Conservation (phyloP, 2,113 vertebrate genomes). For the Phyllopteryx taeniolatus region DNA sequence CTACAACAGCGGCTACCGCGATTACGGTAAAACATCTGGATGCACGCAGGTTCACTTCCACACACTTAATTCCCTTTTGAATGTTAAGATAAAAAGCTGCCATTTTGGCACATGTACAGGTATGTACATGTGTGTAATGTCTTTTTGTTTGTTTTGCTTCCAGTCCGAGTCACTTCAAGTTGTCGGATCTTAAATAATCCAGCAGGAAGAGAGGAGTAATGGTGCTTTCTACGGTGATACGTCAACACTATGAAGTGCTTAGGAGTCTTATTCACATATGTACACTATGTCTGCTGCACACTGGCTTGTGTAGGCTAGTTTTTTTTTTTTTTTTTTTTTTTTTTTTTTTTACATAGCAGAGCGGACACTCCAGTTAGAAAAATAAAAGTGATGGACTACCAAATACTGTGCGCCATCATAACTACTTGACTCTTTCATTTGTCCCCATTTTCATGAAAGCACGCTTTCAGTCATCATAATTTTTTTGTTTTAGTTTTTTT, state of each 20-base stretch:
- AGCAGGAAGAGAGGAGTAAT: conserved; percentile 40
- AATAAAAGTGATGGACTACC: conserved; percentile 63
- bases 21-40: conserved; percentile 44
- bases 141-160: not conserved
- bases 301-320: not conserved
- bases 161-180: not conserved
- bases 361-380: conserved; percentile 51
- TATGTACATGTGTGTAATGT: conserved; percentile 3
- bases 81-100: conserved; percentile 40
- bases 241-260: conserved; percentile 53
- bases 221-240: conserved; percentile 57
- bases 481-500: not conserved
- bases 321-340: not conserved
- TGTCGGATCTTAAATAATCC: conserved; percentile 34
- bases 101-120: conserved; percentile 3
- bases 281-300: conserved; percentile 30
- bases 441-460: conserved; percentile 34
- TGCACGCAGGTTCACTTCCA: conserved; percentile 31
- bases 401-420: conserved; percentile 38
- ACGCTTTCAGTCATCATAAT: conserved; percentile 40
- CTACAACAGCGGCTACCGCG: conserved; percentile 68
- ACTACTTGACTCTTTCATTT: conserved; percentile 27
- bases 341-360: not conserved
- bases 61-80: conserved; percentile 10
- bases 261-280: conserved; percentile 62